These are phyloP conservation scores for Pseudochromis fuscus DNA, from an alignment of 2,797 vertebrate genomes.

Conservation along the genomic window DNA sequence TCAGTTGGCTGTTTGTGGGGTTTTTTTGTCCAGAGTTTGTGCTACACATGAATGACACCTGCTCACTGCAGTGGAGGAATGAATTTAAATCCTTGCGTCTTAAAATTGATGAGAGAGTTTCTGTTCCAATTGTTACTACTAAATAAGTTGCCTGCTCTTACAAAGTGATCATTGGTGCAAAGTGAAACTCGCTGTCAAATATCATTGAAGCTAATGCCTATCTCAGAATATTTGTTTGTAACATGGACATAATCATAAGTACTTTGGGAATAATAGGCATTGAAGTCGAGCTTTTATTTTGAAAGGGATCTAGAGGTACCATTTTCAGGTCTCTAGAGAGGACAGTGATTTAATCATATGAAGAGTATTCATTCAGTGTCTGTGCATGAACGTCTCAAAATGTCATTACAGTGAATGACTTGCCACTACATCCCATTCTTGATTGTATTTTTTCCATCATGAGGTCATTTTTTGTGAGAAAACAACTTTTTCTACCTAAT, in stretches of 20 bases:
- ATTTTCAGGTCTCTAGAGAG: constrained; percentile 29
- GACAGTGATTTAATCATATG: constrained; percentile 22
- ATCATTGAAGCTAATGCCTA: constrained; percentile 31
- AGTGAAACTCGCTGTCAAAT: constrained; percentile 42
- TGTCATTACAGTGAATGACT: constrained; percentile 58
- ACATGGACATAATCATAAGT: constrained; percentile 16
- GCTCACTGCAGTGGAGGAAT: constrained; percentile 37
- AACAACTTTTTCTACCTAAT: constrained; percentile 71
- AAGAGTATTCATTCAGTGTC: constrained; percentile 58
- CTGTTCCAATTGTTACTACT: constrained; percentile 27
- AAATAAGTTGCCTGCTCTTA: constrained; percentile 51
- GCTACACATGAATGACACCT: constrained; percentile 31
- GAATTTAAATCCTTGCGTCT: constrained; percentile 34
- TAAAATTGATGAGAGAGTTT: constrained; percentile 10
- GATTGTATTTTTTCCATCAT: constrained; percentile 79
- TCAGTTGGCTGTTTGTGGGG: constrained; percentile 9
- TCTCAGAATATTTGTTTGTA: constrained; percentile 40
- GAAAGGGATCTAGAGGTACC: constrained; percentile 30
- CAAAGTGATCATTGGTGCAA: constrained; percentile 53
- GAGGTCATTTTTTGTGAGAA: constrained; percentile 61
- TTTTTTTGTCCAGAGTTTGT: constrained; percentile 32
- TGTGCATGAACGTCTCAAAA: constrained; percentile 56
- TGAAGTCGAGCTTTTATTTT: constrained; percentile 39
- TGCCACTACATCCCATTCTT: constrained; percentile 66
- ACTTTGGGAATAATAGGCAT: constrained; percentile 19